Evolutionary conservation across 2,113 vertebrate genomes (phyloP).

Genomic region (Phylloscopus trochiloides): DNA sequence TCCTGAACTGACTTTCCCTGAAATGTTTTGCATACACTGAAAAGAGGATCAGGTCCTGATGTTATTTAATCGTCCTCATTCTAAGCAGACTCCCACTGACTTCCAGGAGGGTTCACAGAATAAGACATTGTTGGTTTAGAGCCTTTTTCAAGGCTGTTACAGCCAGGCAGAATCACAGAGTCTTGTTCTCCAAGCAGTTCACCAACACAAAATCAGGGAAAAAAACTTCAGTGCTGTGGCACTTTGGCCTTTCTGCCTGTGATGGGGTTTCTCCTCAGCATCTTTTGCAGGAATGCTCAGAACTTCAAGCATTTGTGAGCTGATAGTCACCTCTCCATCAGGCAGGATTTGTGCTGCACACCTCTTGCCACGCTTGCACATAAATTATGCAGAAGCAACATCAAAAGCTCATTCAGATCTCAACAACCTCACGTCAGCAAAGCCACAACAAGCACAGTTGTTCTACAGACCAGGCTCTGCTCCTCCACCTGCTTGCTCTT

Average conservation of each 20-base stretch:
- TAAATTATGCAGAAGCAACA: background rate
- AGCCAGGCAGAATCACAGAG: background rate
- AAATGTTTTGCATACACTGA: background rate
- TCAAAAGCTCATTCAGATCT: background rate
- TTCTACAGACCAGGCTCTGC: background rate
- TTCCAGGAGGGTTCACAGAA: background rate
- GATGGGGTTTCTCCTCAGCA: background rate
- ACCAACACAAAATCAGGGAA: background rate
- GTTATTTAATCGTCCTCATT: background rate
- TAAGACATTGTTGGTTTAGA: background rate
- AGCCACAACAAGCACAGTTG: background rate
- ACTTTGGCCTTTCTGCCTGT: background rate
- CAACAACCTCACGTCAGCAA: background rate
- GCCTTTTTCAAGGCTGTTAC: background rate
- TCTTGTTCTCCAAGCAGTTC: background rate
- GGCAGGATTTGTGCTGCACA: background rate
- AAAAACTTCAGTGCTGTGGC: rapidly evolving
- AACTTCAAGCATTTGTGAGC: background rate
- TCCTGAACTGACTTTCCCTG: background rate
- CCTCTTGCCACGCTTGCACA: background rate
- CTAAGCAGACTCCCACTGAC: background rate
- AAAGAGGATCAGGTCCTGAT: background rate
- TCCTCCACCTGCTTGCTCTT: background rate
- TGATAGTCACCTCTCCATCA: background rate
- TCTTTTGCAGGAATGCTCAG: background rate